Evolutionary conservation across 2,888 invertebrate species (phyloP), one percentile per base, ranked within the genome.

Genomic region (Muschampia plurimacula): DNA sequence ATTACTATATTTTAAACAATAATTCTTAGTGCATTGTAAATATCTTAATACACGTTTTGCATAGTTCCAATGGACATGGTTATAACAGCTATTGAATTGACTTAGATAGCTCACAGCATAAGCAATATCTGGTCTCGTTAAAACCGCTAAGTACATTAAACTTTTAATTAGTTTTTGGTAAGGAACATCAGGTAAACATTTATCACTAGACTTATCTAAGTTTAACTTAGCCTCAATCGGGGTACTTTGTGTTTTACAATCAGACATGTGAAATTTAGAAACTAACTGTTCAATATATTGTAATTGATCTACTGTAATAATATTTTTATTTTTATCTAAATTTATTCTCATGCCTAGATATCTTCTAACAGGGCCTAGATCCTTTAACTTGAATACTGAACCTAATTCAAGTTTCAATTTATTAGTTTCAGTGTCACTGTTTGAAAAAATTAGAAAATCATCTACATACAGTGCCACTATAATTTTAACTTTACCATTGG

Each of bases 161-260:
- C 76, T 73, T 7, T 80, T 80, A 22, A 82, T 75, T 2, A 79
- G 62, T 39, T 79, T 74, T 36, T 77, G 76, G 72, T 77, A 79
- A 1, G 74, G 77, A 52, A 36, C 36, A 36, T 36, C 36, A 36
- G 36, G 36, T 6, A 36, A 36, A 36, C 36, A 6, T 36, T 6
- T 36, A 36, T 36, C 36, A 36, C 36, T 3, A 36, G 36, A 36
- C 36, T 76, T 76, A 15, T 74, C 63, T 41, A 75, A 36, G n/a
- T 77, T 67, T 67, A 77, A 76, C 36, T 78, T 78, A 9, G 15
- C n/a, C 36, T 79, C 75, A 69, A 78, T 77, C n/a, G 73, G 75
- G 44, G 77, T 77, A 41, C 9, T 41, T n/a, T 46, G 36, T 28
- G 63, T 57, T 22, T 28, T 72, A 69, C 73, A 74, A 65, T 76